Percentiles rank a stretch among this genome's conserved stretches.
These are phyloP conservation scores for Capromys pilorides DNA, from an alignment of 2,797 vertebrate species.

Conservation along the genomic window DNA sequence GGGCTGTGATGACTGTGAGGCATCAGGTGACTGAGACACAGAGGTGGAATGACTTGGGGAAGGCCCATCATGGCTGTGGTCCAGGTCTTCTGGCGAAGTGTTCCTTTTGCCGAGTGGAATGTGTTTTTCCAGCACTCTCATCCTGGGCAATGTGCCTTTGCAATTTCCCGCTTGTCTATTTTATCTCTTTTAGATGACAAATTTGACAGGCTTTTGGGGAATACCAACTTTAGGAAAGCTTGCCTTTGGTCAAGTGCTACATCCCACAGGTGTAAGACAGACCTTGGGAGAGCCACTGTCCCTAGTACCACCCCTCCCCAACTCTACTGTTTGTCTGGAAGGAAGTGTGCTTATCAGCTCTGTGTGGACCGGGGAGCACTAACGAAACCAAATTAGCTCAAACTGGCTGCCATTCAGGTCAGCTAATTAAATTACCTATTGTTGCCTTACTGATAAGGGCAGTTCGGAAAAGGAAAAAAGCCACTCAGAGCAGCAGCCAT, in stretches of 20 bases:
- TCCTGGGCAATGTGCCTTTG: constrained; percentile 56
- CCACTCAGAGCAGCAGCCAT: constrained; percentile 52
- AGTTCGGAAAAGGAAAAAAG: constrained; percentile 76
- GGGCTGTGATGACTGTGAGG: background rate
- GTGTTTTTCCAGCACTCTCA: background rate
- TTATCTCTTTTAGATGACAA: constrained; percentile 60
- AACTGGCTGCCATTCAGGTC: constrained; percentile 80
- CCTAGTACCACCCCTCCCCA: background rate
- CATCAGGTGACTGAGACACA: background rate
- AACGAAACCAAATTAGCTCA: constrained; percentile 78
- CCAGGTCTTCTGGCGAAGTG: background rate
- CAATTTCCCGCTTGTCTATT: constrained; percentile 65
- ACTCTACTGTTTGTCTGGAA: constrained; percentile 58
- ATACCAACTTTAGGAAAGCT: constrained; percentile 13
- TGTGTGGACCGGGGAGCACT: constrained; percentile 69
- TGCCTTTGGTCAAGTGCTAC: constrained; percentile 51
- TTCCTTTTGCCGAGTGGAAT: background rate
- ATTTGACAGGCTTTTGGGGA: background rate
- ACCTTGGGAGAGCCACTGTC: background rate
- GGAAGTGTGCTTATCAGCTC: constrained; percentile 77
- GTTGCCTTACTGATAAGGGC: constrained; percentile 81
- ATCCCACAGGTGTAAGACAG: constrained; percentile 33
- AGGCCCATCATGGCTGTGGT: background rate
- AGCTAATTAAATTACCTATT: constrained; percentile 83
- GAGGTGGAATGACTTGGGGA: background rate